A percentile compares a stretch with the other conserved stretches of the same genome.
These are phyloP conservation scores for Cetoscarus ocellatus DNA, from an alignment of 2,797 vertebrate species.

Conservation along the genomic window DNA sequence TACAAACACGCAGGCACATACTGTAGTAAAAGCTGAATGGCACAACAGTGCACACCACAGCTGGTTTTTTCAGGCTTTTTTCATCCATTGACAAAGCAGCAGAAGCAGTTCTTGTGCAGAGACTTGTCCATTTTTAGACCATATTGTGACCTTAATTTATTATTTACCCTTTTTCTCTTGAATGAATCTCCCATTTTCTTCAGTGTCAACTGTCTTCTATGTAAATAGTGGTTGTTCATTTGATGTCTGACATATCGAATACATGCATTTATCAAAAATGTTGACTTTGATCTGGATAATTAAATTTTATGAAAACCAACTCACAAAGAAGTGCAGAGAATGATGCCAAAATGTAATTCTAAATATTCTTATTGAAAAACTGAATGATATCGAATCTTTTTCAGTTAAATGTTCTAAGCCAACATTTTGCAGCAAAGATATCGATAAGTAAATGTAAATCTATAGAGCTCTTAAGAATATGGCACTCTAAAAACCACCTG, in stretches of 20 bases:
- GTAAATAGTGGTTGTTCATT: slow-evolving; percentile 10
- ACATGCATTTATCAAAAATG: slow-evolving; percentile 1
- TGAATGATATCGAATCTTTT: slow-evolving; percentile 15
- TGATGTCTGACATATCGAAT: slow-evolving; percentile 17
- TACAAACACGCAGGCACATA: slow-evolving; percentile 28
- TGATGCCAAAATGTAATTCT: slow-evolving; percentile 32
- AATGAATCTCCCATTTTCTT: too few species aligned
- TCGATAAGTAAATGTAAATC: not conserved
- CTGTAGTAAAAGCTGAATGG: slow-evolving; percentile 73
- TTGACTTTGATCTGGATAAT: slow-evolving; percentile 23
- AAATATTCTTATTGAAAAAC: slow-evolving; percentile 9
- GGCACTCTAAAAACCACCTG: slow-evolving; percentile 19
- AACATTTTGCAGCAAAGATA: slow-evolving; percentile 46
- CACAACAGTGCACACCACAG: slow-evolving; percentile 63
- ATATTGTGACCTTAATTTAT: slow-evolving; percentile 9
- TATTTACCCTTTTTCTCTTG: not conserved
- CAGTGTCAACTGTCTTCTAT: slow-evolving; percentile 4
- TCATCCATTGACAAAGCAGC: slow-evolving; percentile 47
- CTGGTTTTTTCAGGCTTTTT: slow-evolving; percentile 52
- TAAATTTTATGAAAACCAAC: slow-evolving; percentile 32
- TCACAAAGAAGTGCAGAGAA: slow-evolving; percentile 49
- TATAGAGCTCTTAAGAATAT: slow-evolving; percentile 16
- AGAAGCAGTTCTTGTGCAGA: slow-evolving; percentile 55
- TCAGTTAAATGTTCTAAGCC: slow-evolving; percentile 26
- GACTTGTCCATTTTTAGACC: slow-evolving; percentile 52